Base-by-base conservation (phyloP, 1,140 invertebrate species). In the Ceratosolen solmsi region DNA sequence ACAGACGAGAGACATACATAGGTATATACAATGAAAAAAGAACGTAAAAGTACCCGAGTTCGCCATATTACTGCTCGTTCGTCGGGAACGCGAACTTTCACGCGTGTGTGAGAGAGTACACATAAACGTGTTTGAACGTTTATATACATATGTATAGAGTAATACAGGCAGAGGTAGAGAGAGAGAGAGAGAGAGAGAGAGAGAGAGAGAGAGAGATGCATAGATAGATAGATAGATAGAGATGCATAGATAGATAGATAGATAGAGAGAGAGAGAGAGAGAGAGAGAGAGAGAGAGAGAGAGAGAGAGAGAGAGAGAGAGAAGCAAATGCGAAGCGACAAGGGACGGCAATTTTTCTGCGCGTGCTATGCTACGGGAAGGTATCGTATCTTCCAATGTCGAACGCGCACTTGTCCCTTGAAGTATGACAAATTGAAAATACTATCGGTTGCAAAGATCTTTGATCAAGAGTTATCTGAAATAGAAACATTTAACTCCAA, bases 361-460 rank as follows among this genome's bases (percentile, higher is more conserved):
- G 58, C 36, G 73, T 77, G 73, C 33, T 38, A 2, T 68, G 33
- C 38, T 68, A 38, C 20, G 20, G 7, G 20, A 68, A 36, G 20
- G 63, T 17, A 68, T 63, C 54, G 81, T 51, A 72, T 41, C 38
- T 1, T 41, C 22, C 65, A 22, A 63, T 27, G 17, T 63, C 0
- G 81, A 86, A 75, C 80, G 83, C 20, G 63, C 81, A 85, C 86
- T 87, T 85, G 85, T 86, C 83, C 84, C 85, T 84, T 74, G 58
- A 85, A 86, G 79, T 87, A 88, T 87, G 87, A 88, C 83, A 86
- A 87, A 88, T 87, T 87, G 85, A 87, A 88, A 84, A 73, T 38
- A 68, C 36, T 74, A 80, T 80, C 38, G 70, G 20, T 27, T 1
- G 1, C 9, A 72, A n/a, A 22, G 38, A 72, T 80, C 70, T 80